These are phyloP conservation scores for Theodoxus fluviatilis DNA, from an alignment of 2,888 invertebrate genomes.

Conservation along the genomic window DNA sequence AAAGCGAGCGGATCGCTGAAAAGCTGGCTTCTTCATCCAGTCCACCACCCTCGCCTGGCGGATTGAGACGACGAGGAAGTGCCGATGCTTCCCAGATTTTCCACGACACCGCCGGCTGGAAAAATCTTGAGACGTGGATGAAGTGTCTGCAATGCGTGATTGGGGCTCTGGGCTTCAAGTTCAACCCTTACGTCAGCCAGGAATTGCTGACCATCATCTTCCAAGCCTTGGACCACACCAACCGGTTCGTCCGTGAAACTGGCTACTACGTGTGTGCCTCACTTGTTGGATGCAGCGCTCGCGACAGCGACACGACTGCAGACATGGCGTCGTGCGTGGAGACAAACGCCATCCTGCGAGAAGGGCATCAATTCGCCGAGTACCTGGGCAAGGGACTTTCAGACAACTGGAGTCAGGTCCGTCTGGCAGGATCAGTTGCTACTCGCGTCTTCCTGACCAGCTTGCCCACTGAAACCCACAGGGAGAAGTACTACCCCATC, in stretches of 20 bases:
- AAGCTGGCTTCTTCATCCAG: too few relatives aligned
- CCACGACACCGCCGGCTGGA: constrained; percentile 70
- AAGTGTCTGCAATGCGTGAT: constrained; percentile 69
- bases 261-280: constrained; percentile 67
- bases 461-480: constrained; percentile 60
- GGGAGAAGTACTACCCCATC: constrained; percentile 66
- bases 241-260: constrained; percentile 70
- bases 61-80: constrained; percentile 42
- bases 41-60: not conserved
- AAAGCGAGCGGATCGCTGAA: constrained; percentile 47
- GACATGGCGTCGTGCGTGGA: constrained; percentile 31
- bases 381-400: constrained; percentile 67
- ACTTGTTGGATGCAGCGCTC: constrained; percentile 64
- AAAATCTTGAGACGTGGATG: constrained; percentile 69
- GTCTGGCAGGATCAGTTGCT: constrained; percentile 69
- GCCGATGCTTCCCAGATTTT: constrained; percentile 67
- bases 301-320: constrained; percentile 36
- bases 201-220: constrained; percentile 68
- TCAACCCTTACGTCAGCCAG: constrained; percentile 65
- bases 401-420: constrained; percentile 70
- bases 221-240: constrained; percentile 67
- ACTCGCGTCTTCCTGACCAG: constrained; percentile 67
- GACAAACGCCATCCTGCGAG: constrained; percentile 62
- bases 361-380: constrained; percentile 67
- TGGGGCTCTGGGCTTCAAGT: constrained; percentile 66